Base-by-base conservation (phyloP, 2,113 vertebrate genomes). In the Channa argus region DNA sequence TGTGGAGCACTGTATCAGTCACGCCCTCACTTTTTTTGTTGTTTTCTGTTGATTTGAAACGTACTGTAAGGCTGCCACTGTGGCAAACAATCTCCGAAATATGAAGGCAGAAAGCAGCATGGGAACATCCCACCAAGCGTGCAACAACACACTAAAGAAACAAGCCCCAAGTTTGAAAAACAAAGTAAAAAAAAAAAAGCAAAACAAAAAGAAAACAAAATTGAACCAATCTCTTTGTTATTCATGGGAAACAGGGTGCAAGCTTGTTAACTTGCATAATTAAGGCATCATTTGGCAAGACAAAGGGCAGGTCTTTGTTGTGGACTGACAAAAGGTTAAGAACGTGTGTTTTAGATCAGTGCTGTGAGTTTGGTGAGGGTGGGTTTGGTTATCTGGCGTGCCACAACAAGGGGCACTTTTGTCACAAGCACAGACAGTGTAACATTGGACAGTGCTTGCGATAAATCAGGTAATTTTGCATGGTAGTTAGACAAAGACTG, bases 231-330 rank as follows among this genome's bases (percentile, higher is more conserved):
- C 78, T 85, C 87, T 92, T 92, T 93, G 90, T 91, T 94, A 94
- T 92, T 94, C 90, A 92, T 91, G 89, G 80, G 74, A 84, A 79
- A 87, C 84, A 77, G 75, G 44, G 63, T 78, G 81, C 77, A 51
- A 85, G 87, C 89, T 91, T 93, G 91, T 93, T 94, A 94, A 94
- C 88, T 91, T 82, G 76, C 91, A 93, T 91, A 92, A 91, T 94
- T 93, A 93, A 94, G 92, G 92, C 91, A 82, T 94, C 91, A 93
- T 93, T 94, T 93, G 88, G 80, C 84, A 89, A 80, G 86, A 87
- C 74, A 92, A 89, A 91, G 67, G 58, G 71, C 79, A 61, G 80
- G 49, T 83, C 88, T 92, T 94, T 94, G 92, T 94, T 88, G 92
- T 88, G 44, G n/a, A 55, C 54, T 74, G 71, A 93, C 91, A 94